Evolutionary conservation across 2,113 vertebrate species (phyloP), one percentile per base, ranked within the genome.

Genomic region (Columbina picui): DNA sequence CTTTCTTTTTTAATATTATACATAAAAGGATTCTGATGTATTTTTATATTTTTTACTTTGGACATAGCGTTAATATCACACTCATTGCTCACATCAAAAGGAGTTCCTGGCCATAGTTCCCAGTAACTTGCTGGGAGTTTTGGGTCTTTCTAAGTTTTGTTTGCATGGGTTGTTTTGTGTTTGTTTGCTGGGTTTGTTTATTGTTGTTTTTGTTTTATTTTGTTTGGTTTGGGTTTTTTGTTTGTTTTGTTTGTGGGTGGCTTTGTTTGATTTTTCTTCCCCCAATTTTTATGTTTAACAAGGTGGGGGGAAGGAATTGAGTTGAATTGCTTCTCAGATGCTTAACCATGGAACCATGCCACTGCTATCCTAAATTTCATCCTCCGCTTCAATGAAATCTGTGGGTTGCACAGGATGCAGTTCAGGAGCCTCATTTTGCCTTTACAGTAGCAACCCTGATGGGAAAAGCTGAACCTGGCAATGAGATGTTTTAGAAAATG

Each of bases 231-330:
- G 43, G 43, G 43, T 17, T 18, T 9, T 45, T 39, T 39, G 39
- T 39, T 39, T 39, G 39, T 39, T 45, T 45, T 45, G 43, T 45
- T 45, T 45, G 47, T 22, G 47, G 47, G 21, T 21, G 47, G 21
- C 23, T 61, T 57, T n/a, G 45, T 32, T 18, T 45, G 43, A 18
- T 45, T 45, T 43, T 43, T 43, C 18, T 43, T 45, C 9, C 8
- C 43, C 43, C 3, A n/a, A 13, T 5, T 41, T 63, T 67, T 15
- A 3, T 26, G 10, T 67, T 70, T 85, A 49, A 27, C 7, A 13
- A 0, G 3, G 3, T n/a, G 12, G 9, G 1, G 17, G 5, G 32
- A 55, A 87, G 47, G 1, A 50, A 5, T 1, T 45, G 26, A 22
- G 12, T 4, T 34, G 8, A 57, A 32, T 34, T 84, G 12, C 9